phyloP scores from a whole-genome alignment of 2,797 vertebrate genomes.

The Neostethus bicornis region DNA sequence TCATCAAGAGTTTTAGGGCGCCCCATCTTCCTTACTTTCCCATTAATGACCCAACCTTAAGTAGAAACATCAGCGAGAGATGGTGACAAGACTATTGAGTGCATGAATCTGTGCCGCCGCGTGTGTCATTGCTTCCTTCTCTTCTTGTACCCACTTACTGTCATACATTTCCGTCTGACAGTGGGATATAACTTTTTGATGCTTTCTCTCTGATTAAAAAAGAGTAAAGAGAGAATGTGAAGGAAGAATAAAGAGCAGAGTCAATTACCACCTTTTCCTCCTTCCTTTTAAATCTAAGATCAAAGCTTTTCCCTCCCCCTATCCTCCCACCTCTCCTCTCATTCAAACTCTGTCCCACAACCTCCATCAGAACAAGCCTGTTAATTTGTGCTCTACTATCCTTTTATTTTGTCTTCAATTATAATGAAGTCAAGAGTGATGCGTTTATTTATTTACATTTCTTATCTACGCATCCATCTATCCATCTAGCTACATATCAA shows the following conservation, averaged over 20 bases:
- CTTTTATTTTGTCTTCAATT: constrained; percentile 49
- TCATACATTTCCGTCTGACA: constrained; percentile 34
- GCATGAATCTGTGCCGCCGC: neutral
- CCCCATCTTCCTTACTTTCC: constrained; percentile 28
- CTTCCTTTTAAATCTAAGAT: constrained; percentile 71
- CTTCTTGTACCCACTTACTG: constrained; percentile 30
- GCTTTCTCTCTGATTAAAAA: constrained; percentile 38
- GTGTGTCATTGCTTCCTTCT: constrained; percentile 19
- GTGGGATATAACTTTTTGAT: constrained; percentile 40
- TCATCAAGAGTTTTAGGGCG: constrained; percentile 14
- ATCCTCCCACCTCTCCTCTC: constrained; percentile 10
- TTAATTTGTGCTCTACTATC: constrained; percentile 49
- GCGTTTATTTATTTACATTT: too few relatives aligned
- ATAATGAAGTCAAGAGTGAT: too few relatives aligned
- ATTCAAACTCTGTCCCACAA: constrained; percentile 13
- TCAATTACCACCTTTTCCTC: constrained; percentile 70
- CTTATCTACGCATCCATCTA: too few relatives aligned
- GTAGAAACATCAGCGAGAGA: constrained; percentile 15
- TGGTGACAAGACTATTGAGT: constrained; percentile 21
- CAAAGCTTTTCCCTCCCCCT: constrained; percentile 54
- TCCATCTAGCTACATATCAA: too few relatives aligned
- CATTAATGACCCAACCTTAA: constrained; percentile 42
- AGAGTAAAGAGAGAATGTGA: constrained; percentile 31
- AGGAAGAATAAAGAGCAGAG: constrained; percentile 59
- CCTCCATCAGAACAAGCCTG: constrained; percentile 35